A percentile compares a stretch with the other conserved stretches of the same genome.
phyloP scores from a whole-genome alignment of 2,113 vertebrate species.

The Gymnocephalus cernua region DNA sequence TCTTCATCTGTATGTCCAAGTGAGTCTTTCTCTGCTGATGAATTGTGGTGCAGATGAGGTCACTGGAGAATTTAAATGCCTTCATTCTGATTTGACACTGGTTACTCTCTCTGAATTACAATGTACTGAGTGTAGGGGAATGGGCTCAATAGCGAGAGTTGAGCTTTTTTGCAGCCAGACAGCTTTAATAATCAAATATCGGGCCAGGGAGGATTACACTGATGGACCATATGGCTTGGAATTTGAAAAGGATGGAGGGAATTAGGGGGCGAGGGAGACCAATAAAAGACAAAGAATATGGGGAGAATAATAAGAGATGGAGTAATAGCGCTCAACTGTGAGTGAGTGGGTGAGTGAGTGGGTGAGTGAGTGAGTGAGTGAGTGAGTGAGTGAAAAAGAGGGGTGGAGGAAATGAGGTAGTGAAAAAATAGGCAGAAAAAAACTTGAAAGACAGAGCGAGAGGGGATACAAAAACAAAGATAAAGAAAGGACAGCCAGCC shows the following conservation, averaged over 20 bases:
- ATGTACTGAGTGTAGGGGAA: conserved; percentile 43
- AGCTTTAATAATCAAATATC: conserved; percentile 74
- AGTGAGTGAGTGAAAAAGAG: not conserved
- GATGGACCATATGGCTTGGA: conserved; percentile 59
- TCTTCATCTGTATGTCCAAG: conserved; percentile 1
- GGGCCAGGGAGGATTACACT: conserved; percentile 50
- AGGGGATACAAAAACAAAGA: not conserved
- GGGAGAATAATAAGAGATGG: conserved; percentile 25
- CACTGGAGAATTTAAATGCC: conserved; percentile 35
- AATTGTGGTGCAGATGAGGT: conserved; percentile 33
- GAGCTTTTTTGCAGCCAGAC: conserved; percentile 46
- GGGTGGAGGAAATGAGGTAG: not conserved
- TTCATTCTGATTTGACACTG: conserved; percentile 34
- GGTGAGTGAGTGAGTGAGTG: not conserved
- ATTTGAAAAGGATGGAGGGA: conserved; percentile 54
- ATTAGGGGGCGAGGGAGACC: conserved; percentile 17
- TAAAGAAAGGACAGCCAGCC: not conserved
- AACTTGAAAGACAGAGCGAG: not conserved
- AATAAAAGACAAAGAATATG: conserved; percentile 37
- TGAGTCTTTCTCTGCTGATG: conserved; percentile 11
- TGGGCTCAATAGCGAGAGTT: conserved; percentile 39
- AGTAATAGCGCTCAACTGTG: conserved; percentile 17
- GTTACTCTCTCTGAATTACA: conserved; percentile 56
- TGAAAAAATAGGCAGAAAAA: not conserved
- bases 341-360: conserved; percentile 4